A percentile compares a stretch with the other conserved stretches of the same genome.
These are phyloP conservation scores for Coboldia fuscipes DNA, from an alignment of 1,140 invertebrate genomes.

Conservation along the genomic window DNA sequence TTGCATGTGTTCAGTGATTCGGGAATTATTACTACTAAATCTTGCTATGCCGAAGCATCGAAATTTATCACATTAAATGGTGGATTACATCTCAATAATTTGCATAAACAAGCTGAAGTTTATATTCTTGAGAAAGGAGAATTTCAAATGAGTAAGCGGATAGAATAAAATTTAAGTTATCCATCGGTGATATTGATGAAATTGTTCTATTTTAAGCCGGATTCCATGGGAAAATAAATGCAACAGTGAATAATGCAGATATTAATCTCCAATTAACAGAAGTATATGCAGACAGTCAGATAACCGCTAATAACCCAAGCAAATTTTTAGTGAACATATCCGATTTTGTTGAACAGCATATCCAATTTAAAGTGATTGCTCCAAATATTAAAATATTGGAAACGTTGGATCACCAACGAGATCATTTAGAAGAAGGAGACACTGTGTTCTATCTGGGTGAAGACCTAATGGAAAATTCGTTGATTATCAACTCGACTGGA, in stretches of 20 bases:
- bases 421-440: neutral
- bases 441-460: neutral
- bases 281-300: conserved; percentile 10
- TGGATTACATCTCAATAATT: conserved; percentile 12
- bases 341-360: conserved; percentile 12
- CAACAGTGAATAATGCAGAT: conserved; percentile 12
- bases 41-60: conserved; percentile 16
- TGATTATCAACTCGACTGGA: conserved; percentile 8
- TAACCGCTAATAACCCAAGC: conserved; percentile 8
- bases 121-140: conserved; percentile 11
- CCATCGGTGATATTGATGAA: neutral
- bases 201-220: conserved; percentile 9
- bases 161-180: neutral
- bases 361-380: conserved; percentile 10
- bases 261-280: conserved; percentile 16
- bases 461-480: conserved; percentile 6
- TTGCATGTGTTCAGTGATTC: conserved; percentile 10
- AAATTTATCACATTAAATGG: conserved; percentile 14
- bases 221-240: conserved; percentile 14
- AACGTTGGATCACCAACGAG: conserved; percentile 8
- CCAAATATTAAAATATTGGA: conserved; percentile 8
- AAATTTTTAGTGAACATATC: conserved; percentile 15
- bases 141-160: conserved; percentile 14
- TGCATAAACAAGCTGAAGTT: conserved; percentile 14
- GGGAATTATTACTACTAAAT: conserved; percentile 13